A percentile compares a stretch with the other conserved stretches of the same genome.
Evolutionary conservation across 2,113 vertebrate genomes (phyloP).

Genomic region (Lycaon pictus): DNA sequence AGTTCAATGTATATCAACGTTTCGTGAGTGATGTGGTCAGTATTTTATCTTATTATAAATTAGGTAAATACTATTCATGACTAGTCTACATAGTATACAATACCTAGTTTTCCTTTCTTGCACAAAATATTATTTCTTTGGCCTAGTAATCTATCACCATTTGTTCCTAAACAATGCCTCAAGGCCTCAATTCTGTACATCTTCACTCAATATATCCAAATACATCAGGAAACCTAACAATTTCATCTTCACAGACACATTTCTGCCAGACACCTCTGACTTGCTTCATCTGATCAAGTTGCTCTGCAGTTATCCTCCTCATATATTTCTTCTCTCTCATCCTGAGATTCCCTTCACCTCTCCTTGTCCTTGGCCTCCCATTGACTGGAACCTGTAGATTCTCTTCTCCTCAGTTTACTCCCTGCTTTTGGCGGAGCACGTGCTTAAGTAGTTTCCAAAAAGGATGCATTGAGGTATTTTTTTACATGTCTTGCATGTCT

Average conservation of each 20-base stretch:
- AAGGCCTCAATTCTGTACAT: neutral
- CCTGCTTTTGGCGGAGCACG: neutral
- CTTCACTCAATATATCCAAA: neutral
- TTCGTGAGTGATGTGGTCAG: neutral
- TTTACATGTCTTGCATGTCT: neutral
- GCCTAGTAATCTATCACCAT: neutral
- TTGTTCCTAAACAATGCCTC: neutral
- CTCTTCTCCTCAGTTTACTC: neutral
- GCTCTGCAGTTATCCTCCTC: neutral
- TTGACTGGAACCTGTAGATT: neutral
- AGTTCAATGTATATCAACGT: neutral
- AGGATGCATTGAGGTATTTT: neutral
- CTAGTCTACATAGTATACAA: neutral
- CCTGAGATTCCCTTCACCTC: neutral
- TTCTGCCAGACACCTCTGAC: neutral
- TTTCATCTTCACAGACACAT: neutral
- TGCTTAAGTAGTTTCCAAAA: neutral
- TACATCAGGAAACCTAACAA: neutral
- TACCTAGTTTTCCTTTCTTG: neutral
- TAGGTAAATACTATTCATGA: neutral
- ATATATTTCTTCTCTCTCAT: neutral
- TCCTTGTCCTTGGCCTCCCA: neutral
- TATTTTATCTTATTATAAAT: neutral
- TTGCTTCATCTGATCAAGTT: neutral
- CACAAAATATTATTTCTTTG: slow-evolving; percentile 10